Percentiles rank a stretch among this genome's conserved stretches.
These are phyloP conservation scores for Paedocypris micromegethes DNA, from an alignment of 2,797 vertebrate genomes.

Conservation along the genomic window DNA sequence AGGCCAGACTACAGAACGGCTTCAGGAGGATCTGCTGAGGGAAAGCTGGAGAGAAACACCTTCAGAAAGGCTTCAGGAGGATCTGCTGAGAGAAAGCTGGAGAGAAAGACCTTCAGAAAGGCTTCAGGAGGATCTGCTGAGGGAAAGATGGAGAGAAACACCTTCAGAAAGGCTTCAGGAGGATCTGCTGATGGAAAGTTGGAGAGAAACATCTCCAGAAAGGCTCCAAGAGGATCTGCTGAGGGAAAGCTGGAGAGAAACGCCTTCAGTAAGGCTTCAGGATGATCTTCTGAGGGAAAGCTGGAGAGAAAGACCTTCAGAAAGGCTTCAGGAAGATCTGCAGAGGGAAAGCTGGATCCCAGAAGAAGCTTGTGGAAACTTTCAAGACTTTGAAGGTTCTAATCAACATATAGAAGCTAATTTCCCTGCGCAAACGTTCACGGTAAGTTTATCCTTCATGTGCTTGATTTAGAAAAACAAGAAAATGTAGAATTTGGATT, in stretches of 20 bases:
- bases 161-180: constrained; percentile 28
- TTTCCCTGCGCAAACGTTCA: background rate
- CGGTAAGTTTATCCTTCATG: no score
- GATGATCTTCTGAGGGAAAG: constrained; percentile 7
- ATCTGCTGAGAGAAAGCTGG: constrained; percentile 8
- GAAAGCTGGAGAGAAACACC: constrained; percentile 10
- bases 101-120: background rate
- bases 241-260: constrained; percentile 2
- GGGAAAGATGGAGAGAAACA: constrained; percentile 8
- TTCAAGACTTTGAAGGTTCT: constrained; percentile 7
- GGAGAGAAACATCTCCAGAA: background rate
- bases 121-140: constrained; percentile 33
- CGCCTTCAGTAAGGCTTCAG: background rate
- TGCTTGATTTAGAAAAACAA: no score
- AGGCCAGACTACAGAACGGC: constrained; percentile 44
- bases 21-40: constrained; percentile 14
- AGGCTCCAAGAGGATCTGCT: background rate
- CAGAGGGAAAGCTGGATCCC: constrained; percentile 20
- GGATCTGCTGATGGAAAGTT: constrained; percentile 1
- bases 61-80: constrained; percentile 46
- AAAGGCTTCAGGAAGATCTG: background rate
- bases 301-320: no score
- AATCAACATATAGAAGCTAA: constrained; percentile 26
- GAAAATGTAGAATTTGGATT: no score
- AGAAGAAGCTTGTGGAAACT: constrained; percentile 4